These are phyloP conservation scores for Quadriops clusia DNA, from an alignment of 2,888 invertebrate species.

Conservation along the genomic window DNA sequence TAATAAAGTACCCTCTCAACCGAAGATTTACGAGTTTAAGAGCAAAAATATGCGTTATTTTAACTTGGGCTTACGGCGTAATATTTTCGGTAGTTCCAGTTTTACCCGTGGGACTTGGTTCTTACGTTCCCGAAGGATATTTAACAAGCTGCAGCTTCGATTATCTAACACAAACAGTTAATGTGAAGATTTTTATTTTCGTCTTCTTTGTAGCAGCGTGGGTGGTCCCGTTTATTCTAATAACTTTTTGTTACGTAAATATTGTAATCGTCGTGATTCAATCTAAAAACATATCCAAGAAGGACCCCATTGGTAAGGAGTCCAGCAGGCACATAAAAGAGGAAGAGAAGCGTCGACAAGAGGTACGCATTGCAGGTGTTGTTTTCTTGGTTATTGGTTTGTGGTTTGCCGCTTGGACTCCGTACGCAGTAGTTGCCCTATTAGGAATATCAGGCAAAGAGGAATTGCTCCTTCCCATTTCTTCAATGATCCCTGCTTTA, in stretches of 20 bases:
- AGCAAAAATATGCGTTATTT: constrained; percentile 47
- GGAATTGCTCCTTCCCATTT: constrained; percentile 51
- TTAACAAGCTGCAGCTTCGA: constrained; percentile 79
- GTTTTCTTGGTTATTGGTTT: constrained; percentile 57
- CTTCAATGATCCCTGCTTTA: constrained; percentile 65
- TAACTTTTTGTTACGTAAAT: constrained; percentile 60
- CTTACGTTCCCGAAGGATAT: constrained; percentile 74
- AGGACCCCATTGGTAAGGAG: constrained; percentile 33
- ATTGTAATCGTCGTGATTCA: constrained; percentile 54
- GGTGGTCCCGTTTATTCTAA: constrained; percentile 58
- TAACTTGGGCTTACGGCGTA: constrained; percentile 64
- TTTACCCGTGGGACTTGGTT: constrained; percentile 55
- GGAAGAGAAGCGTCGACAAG: constrained; percentile 55
- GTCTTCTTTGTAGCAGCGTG: constrained; percentile 65
- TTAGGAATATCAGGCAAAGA: constrained; percentile 57
- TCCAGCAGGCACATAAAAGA: constrained; percentile 48
- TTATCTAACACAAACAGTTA: constrained; percentile 55
- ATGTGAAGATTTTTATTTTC: constrained; percentile 57
- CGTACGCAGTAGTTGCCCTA: constrained; percentile 65
- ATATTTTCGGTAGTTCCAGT: constrained; percentile 60
- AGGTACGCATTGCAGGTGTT: constrained; percentile 55
- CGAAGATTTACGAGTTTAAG: constrained; percentile 49
- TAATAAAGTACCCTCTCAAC: constrained; percentile 67
- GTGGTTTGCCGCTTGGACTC: constrained; percentile 75
- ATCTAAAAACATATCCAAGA: constrained; percentile 39